These are phyloP conservation scores for Cecidostiba fungosa DNA, from an alignment of 2,888 invertebrate species.

Conservation along the genomic window DNA sequence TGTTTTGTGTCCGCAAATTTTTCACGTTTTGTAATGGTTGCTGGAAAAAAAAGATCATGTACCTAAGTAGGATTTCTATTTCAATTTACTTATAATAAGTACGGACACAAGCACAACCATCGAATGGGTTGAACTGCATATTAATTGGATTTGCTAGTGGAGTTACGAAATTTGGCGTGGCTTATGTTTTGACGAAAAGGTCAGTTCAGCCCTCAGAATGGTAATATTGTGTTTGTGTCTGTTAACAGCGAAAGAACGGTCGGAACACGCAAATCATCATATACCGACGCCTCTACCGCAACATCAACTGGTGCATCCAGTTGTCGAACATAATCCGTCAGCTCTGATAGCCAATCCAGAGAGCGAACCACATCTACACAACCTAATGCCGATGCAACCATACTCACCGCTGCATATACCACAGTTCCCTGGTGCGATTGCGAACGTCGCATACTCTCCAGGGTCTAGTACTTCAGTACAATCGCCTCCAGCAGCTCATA, in stretches of 20 bases:
- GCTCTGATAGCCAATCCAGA: conserved; percentile 62
- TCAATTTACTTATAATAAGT: conserved; percentile 61
- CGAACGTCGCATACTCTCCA: conserved; percentile 67
- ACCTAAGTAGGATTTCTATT: conserved; percentile 51
- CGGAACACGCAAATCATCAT: conserved; percentile 74
- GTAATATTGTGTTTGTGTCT: conserved; percentile 79
- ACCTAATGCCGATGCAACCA: conserved; percentile 77
- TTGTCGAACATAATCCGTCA: conserved; percentile 61
- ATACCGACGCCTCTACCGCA: conserved; percentile 65
- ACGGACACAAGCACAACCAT: conserved; percentile 79
- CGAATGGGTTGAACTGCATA: conserved; percentile 78
- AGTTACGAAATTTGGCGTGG: conserved; percentile 59
- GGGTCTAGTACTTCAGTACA: conserved; percentile 61
- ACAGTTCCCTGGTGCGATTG: conserved; percentile 75
- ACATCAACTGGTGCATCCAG: conserved; percentile 62
- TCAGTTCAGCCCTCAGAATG: conserved; percentile 78
- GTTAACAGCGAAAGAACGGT: conserved; percentile 74
- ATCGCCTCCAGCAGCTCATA: conserved; percentile 49
- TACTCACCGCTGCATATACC: conserved; percentile 78
- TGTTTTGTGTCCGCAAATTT: conserved; percentile 76
- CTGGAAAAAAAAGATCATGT: conserved; percentile 32
- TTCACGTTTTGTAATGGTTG: conserved; percentile 50
- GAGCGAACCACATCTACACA: conserved; percentile 72
- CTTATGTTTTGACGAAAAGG: conserved; percentile 66
- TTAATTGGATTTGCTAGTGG: conserved; percentile 66